phyloP scores from a whole-genome alignment of 2,888 invertebrate genomes.

The Chromoteleia sp. region DNA sequence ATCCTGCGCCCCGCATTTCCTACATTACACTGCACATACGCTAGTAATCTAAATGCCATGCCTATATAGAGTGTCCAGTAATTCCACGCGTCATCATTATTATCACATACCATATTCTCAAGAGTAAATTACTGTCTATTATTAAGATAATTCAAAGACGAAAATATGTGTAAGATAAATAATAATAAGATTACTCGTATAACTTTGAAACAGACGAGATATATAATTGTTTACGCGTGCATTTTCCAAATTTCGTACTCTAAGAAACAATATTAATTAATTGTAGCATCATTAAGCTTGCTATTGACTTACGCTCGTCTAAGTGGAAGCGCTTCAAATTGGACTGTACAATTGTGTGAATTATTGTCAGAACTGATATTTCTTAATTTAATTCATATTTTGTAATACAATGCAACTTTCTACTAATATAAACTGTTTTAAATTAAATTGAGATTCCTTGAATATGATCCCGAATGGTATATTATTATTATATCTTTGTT shows the following conservation, averaged over 20 bases:
- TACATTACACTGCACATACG: constrained; percentile 65
- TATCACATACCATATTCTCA: constrained; percentile 54
- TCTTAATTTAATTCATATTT: not conserved
- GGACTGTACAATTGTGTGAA: not conserved
- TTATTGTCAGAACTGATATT: not conserved
- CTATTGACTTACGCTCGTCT: constrained; percentile 1
- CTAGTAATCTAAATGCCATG: constrained; percentile 64
- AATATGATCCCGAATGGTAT: not conserved
- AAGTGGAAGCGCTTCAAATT: not conserved
- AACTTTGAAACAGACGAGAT: not conserved
- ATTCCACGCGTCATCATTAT: constrained; percentile 67
- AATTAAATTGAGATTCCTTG: not conserved
- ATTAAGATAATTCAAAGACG: constrained; percentile 28
- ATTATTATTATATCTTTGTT: not conserved
- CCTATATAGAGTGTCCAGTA: constrained; percentile 61
- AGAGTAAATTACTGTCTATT: constrained; percentile 53
- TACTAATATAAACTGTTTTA: not conserved
- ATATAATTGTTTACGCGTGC: not conserved
- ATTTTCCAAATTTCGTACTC: not conserved
- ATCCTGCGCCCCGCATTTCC: constrained; percentile 57
- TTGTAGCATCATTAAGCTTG: constrained; percentile 5
- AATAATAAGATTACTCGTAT: not conserved
- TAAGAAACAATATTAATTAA: constrained; percentile 18
- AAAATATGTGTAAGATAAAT: constrained; percentile 14
- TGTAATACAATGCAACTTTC: not conserved